These are phyloP conservation scores for Motacilla alba DNA, from an alignment of 2,113 vertebrate genomes.

Conservation along the genomic window DNA sequence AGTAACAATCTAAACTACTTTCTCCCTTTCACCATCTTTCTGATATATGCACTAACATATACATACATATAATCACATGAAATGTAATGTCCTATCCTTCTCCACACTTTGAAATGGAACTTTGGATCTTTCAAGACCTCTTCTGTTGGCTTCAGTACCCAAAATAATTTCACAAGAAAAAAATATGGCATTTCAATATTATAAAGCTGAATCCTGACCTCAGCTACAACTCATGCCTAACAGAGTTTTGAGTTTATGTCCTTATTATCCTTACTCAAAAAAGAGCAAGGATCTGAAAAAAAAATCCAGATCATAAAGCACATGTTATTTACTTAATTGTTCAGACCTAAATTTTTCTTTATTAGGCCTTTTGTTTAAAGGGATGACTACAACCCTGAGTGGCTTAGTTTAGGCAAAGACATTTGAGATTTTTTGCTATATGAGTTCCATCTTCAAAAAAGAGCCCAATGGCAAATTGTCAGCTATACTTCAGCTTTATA, in stretches of 20 bases:
- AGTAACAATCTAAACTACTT: neutral
- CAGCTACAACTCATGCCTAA: neutral
- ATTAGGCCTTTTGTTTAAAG: neutral
- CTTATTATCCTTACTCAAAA: neutral
- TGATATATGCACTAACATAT: fast-evolving
- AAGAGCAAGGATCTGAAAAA: neutral
- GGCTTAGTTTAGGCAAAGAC: neutral
- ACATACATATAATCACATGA: neutral
- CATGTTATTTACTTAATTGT: neutral
- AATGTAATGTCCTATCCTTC: neutral
- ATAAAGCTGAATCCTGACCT: neutral
- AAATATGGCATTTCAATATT: neutral
- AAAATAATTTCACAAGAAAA: neutral
- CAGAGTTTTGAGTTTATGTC: neutral
- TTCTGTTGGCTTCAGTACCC: neutral
- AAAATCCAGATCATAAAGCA: neutral
- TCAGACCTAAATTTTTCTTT: neutral
- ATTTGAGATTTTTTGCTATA: neutral
- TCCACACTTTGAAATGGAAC: neutral
- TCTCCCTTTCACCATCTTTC: neutral
- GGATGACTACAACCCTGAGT: neutral
- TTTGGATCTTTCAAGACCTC: neutral
- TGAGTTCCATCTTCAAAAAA: neutral
- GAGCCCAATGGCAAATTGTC: neutral
- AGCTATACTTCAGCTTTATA: neutral